phyloP scores from a whole-genome alignment of 23 tunicate genomes.

The Ascidia mentula region DNA sequence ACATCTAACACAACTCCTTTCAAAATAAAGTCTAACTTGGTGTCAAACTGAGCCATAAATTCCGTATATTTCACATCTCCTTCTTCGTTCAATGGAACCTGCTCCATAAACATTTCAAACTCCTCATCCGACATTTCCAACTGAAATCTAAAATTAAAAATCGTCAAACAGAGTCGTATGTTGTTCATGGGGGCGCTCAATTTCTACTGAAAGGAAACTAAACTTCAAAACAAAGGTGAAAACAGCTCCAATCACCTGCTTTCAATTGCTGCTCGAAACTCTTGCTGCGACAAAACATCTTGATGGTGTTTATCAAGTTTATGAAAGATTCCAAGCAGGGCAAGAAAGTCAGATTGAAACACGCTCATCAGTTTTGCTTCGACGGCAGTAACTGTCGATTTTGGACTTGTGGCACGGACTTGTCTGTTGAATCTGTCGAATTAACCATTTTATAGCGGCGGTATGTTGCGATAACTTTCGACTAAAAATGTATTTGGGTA shows the following conservation, averaged over 20 bases:
- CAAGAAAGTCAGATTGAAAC: conserved; percentile 94
- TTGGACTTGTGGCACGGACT: conserved; percentile 71
- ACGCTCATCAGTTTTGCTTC: conserved; percentile 89
- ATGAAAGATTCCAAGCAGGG: conserved; percentile 89
- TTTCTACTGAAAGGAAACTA: no score
- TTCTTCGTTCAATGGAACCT: conserved; percentile 83
- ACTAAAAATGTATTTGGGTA: no score
- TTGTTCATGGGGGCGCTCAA: no score
- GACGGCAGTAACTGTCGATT: conserved; percentile 94
- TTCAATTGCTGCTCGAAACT: conserved; percentile 95
- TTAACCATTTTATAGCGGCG: background rate
- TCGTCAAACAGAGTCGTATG: background rate
- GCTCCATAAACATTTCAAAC: conserved; percentile 68
- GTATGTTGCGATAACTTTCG: no score
- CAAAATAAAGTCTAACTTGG: conserved; percentile 32
- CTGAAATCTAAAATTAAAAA: conserved; percentile 41
- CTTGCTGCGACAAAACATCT: conserved; percentile 86
- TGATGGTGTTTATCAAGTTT: conserved; percentile 90
- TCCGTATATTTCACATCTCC: conserved; percentile 88
- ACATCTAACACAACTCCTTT: background rate
- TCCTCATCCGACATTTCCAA: conserved; percentile 80
- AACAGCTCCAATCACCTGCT: no score
- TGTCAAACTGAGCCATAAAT: conserved; percentile 98
- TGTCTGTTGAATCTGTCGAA: conserved; percentile 68
- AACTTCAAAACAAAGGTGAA: no score